Conservation (phyloP, 2,113 vertebrate species). For the Solenodon paradoxus region DNA sequence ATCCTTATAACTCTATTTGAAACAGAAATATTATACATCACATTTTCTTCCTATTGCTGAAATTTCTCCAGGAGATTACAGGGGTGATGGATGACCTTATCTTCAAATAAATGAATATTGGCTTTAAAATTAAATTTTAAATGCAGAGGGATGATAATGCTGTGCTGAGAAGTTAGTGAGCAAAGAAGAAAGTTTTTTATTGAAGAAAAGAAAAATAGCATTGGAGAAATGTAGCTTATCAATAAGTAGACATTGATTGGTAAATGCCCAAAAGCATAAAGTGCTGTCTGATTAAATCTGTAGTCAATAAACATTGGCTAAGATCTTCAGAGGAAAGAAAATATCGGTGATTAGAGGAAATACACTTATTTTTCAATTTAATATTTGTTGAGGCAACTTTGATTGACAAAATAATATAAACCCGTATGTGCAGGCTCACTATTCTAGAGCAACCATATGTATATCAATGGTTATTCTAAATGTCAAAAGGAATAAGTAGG, state of each 20-base stretch:
- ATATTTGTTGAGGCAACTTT: no score
- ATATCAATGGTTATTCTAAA: neutral
- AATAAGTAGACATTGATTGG: neutral
- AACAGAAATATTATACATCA: neutral
- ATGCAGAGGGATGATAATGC: neutral
- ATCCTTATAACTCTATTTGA: neutral
- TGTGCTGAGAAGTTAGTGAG: neutral
- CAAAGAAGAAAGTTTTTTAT: neutral
- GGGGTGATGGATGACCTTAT: neutral
- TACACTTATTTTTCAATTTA: no score
- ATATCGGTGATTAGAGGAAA: neutral
- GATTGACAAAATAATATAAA: no score
- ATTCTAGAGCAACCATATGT: no score
- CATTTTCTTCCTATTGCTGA: neutral
- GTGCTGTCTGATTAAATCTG: neutral
- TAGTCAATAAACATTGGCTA: neutral
- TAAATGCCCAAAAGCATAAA: neutral
- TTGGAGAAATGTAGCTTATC: neutral
- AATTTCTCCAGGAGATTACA: neutral
- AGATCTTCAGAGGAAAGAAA: neutral
- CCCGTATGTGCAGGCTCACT: no score
- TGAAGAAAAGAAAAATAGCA: neutral
- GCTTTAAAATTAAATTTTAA: neutral
- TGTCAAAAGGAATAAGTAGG: neutral
- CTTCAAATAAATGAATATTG: neutral